Evolutionary conservation across 2,113 vertebrate genomes (phyloP), one percentile per base, ranked within the genome.

Genomic region (Catagonus wagneri): DNA sequence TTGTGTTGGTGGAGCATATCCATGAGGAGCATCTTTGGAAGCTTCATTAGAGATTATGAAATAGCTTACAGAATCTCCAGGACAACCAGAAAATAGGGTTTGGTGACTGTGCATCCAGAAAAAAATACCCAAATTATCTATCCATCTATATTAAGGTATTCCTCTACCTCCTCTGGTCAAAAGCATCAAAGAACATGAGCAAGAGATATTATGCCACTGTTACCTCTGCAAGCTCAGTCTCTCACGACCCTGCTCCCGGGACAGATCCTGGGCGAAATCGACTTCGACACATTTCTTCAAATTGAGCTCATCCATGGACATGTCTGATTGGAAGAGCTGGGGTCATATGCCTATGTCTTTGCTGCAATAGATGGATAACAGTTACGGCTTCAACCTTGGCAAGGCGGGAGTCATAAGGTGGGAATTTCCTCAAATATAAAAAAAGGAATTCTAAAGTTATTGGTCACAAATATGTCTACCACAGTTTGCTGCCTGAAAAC

Each of bases 361-460:
- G 25, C 56, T 52, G 10, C 65, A 84, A 25, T 11, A 92, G 65
- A 74, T 85, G 14, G 22, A 22, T n/a, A 54, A 16, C 3, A 89
- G 39, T 83, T 87, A 54, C 58, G 44, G 25, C 81, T 76, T 92
- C 74, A 89, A 34, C 19, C 36, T 44, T 93, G 58, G 60, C 7
- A 27, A 93, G 69, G 25, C 15, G 36, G 58, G 5, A 2, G 36
- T 84, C 44, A 29, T 50, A 68, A 76, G 34, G 39, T 83, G 34
- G 19, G 32, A 52, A 80, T 44, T 79, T 84, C 34, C 36, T 58
- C 20, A 79, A 93, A 83, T 32, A 65, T 34, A 80, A 72, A 96
- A 96, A 93, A 71, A 29, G 39, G 25, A 96, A 87, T 78, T 81
- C 72, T 91, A 81, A 78, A n/a, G 6, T 81, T 93, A 80, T 16